Evolutionary conservation across 2,888 invertebrate species (phyloP).

Genomic region (Eupithecia inturbata): DNA sequence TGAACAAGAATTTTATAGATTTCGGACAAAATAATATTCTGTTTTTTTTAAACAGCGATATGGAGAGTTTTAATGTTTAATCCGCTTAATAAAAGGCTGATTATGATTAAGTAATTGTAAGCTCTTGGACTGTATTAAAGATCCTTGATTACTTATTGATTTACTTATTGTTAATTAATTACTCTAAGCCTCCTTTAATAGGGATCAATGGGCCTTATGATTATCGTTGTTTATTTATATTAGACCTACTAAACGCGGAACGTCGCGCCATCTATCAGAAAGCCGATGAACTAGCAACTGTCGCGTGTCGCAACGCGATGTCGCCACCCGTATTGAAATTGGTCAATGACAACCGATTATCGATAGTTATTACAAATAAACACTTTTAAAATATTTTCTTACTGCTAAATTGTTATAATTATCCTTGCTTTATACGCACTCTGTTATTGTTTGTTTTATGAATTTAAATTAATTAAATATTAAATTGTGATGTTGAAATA

Average conservation of each 20-base stretch:
- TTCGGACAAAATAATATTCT: too few relatives aligned
- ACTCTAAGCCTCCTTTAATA: background rate
- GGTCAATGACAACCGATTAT: conserved; percentile 1
- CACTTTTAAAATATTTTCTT: background rate
- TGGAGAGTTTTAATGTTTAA: background rate
- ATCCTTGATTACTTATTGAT: background rate
- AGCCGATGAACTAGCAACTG: conserved; percentile 63
- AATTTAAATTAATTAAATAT: background rate
- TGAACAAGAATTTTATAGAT: too few relatives aligned
- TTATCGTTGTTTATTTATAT: background rate
- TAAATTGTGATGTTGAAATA: background rate
- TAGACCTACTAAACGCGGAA: background rate
- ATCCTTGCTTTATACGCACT: background rate
- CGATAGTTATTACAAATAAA: background rate
- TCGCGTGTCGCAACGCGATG: conserved; percentile 76
- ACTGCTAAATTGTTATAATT: background rate
- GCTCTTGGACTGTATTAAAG: background rate
- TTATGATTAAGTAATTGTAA: too few relatives aligned
- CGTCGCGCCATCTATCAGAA: conserved; percentile 70
- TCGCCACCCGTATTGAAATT: conserved; percentile 62
- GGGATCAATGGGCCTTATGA: background rate
- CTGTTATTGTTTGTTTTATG: background rate
- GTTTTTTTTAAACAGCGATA: too few relatives aligned
- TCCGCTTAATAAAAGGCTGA: background rate
- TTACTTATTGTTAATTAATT: background rate